Evolutionary conservation across 2,113 vertebrate species (phyloP).

Genomic region (Castor canadensis): DNA sequence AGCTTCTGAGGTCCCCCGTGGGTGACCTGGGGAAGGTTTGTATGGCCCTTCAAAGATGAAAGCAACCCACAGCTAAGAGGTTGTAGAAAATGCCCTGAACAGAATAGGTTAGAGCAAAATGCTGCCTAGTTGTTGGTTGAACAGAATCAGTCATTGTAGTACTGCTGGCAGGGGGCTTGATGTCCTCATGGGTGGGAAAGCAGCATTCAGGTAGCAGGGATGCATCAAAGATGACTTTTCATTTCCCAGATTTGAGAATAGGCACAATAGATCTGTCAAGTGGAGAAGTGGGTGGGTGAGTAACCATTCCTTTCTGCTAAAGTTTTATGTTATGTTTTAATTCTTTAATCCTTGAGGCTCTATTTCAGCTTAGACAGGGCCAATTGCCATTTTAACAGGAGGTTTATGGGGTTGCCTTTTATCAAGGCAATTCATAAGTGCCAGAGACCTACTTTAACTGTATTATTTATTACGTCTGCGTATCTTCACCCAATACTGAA

Average conservation of each 20-base stretch:
- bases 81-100: not conserved
- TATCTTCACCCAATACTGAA: not conserved
- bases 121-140: not conserved
- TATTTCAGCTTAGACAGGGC: not conserved
- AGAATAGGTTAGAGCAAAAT: not conserved
- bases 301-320: not conserved
- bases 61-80: not conserved
- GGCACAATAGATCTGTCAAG: not conserved
- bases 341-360: not conserved
- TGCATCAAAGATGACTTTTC: not conserved
- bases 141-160: not conserved
- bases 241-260: not conserved
- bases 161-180: not conserved
- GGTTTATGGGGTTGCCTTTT: not conserved
- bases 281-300: not conserved
- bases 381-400: conserved; percentile 25
- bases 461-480: not conserved
- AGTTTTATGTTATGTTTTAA: not conserved
- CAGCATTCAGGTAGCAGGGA: not conserved
- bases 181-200: not conserved
- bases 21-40: not conserved
- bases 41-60: not conserved
- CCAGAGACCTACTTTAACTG: not conserved
- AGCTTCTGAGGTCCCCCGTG: not conserved
- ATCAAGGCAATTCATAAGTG: not conserved